Evolutionary conservation across 2,888 invertebrate species (phyloP).

Genomic region (Torymus auratus): DNA sequence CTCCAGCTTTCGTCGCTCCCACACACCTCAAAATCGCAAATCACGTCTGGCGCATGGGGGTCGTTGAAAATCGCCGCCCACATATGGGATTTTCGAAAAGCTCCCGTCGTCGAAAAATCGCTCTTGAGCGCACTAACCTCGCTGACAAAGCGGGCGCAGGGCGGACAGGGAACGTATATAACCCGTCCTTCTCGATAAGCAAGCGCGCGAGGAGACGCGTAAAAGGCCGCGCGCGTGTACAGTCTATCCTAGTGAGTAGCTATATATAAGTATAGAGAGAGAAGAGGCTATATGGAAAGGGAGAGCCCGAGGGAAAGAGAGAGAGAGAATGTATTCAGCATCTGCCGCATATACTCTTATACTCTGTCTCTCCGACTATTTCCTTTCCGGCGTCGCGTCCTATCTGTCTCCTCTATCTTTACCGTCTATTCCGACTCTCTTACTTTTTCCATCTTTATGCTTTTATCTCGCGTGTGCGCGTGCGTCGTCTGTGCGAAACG

Average conservation of each 20-base stretch:
- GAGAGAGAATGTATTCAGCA: slow-evolving; percentile 40
- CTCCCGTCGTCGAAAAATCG: no score
- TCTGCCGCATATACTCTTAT: slow-evolving; percentile 10
- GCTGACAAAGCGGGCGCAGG: no score
- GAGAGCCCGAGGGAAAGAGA: no score
- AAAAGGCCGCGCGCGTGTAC: background rate
- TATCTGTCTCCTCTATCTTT: background rate
- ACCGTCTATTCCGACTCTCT: slow-evolving; percentile 25
- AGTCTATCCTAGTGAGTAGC: background rate
- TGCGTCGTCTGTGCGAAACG: no score
- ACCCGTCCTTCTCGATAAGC: slow-evolving; percentile 1
- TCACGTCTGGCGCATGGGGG: no score
- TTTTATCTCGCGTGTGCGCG: background rate
- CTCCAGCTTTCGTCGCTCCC: no score
- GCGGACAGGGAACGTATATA: background rate
- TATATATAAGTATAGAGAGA: no score
- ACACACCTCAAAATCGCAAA: no score
- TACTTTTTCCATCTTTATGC: background rate
- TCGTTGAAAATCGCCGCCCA: no score
- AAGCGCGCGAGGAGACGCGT: slow-evolving; percentile 16
- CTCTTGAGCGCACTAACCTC: no score
- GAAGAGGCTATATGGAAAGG: slow-evolving; percentile 5
- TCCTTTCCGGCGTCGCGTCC: background rate
- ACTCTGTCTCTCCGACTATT: slow-evolving; percentile 17
- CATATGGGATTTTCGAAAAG: no score